Conservation (phyloP, 2,113 vertebrate species). For the Alosa alosa region DNA sequence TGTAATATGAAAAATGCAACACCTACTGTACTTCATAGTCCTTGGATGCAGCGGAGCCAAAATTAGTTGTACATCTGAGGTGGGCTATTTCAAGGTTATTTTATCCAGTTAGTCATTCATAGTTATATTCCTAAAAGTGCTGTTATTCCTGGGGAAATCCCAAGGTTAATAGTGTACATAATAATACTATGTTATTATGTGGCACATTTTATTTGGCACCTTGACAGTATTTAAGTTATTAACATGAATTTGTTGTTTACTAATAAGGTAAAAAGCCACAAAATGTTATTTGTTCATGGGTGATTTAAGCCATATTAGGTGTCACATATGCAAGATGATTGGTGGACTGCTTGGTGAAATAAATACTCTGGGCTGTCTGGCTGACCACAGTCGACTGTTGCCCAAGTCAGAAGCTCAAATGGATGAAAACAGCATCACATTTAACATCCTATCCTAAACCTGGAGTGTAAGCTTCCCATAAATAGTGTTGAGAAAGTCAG, state of each 20-base stretch:
- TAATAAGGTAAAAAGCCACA: neutral
- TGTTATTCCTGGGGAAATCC: neutral
- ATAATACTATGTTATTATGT: neutral
- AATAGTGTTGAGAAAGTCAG: neutral
- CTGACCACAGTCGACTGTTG: neutral
- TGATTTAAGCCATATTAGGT: neutral
- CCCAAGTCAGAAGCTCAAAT: neutral
- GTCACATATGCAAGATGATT: neutral
- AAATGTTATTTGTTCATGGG: neutral
- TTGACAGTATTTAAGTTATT: neutral
- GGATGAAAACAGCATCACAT: neutral
- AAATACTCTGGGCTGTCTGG: neutral
- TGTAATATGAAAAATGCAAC: neutral
- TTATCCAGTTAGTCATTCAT: neutral
- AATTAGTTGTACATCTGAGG: neutral
- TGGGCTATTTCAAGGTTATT: neutral
- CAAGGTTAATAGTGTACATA: slow-evolving; percentile 11
- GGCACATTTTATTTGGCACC: neutral
- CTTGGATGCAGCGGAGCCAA: neutral
- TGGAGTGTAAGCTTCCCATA: neutral
- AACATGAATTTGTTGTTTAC: neutral
- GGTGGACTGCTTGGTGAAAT: neutral
- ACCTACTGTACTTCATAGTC: neutral
- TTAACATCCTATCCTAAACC: too few relatives aligned
- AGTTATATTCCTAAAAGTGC: neutral